Evolutionary conservation across 2,888 invertebrate species (phyloP).

Genomic region (Protonemura montana): DNA sequence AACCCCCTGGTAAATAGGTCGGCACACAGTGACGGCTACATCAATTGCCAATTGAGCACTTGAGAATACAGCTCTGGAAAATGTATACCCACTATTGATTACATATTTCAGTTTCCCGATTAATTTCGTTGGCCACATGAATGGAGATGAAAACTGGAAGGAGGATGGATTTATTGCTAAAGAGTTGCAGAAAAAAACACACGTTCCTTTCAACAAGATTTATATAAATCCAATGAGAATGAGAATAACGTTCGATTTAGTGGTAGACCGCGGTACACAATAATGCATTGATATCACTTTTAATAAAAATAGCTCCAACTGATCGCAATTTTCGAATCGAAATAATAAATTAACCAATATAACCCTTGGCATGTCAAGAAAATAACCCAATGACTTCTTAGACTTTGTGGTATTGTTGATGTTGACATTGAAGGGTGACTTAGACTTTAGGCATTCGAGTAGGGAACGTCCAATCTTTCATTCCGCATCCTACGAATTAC

Average conservation of each 20-base stretch:
- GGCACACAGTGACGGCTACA: background rate
- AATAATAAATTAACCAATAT: conserved; percentile 14
- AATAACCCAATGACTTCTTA: background rate
- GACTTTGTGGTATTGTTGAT: background rate
- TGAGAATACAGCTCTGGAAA: background rate
- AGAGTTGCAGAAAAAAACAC: background rate
- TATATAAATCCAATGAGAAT: background rate
- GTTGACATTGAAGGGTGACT: background rate
- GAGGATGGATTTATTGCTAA: background rate
- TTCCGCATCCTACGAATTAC: background rate
- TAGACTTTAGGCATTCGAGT: background rate
- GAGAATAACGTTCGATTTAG: background rate
- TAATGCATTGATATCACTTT: background rate
- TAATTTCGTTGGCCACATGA: background rate
- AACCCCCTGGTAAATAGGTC: background rate
- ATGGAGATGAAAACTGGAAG: background rate
- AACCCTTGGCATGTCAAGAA: background rate
- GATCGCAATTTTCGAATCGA: background rate
- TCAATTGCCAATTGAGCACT: background rate
- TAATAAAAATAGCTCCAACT: background rate
- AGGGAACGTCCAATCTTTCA: background rate
- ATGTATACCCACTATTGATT: background rate
- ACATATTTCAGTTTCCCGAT: background rate
- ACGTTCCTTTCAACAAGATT: background rate
- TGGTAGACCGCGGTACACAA: background rate